These are phyloP conservation scores for Crocuta crocuta DNA, from an alignment of 2,113 vertebrate species.

Conservation along the genomic window DNA sequence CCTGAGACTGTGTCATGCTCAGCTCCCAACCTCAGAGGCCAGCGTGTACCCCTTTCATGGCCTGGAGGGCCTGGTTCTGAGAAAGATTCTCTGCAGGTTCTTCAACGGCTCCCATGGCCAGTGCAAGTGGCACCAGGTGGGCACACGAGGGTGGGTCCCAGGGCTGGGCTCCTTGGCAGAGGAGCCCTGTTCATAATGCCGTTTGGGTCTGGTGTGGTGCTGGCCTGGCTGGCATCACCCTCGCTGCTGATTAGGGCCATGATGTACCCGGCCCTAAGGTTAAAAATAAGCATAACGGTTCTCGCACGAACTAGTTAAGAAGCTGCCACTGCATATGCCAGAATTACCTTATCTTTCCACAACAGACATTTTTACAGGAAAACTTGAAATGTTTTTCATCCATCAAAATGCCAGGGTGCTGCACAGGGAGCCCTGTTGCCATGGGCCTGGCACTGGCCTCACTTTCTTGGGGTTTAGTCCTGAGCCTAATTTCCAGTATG, in stretches of 20 bases:
- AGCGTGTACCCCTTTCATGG: accelerated
- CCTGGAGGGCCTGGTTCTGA: neutral
- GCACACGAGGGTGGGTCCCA: neutral
- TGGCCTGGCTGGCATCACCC: neutral
- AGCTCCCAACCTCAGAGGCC: neutral
- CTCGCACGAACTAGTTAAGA: conserved; percentile 28
- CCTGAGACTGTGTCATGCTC: neutral
- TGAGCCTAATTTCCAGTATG: neutral
- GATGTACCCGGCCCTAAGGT: neutral
- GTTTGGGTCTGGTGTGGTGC: neutral
- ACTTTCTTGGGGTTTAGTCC: neutral
- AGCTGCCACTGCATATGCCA: neutral
- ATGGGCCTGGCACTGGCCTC: neutral
- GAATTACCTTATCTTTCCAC: conserved; percentile 73
- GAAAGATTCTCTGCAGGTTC: neutral
- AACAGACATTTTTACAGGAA: conserved; percentile 69
- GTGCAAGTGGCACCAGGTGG: neutral
- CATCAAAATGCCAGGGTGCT: neutral
- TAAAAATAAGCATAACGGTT: conserved; percentile 8
- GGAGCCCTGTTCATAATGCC: neutral
- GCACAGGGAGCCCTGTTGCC: neutral
- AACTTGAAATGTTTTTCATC: conserved; percentile 60
- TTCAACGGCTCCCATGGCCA: neutral
- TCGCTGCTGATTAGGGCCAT: neutral
- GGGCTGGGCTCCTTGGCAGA: accelerated